Evolutionary conservation across 2,797 vertebrate genomes (phyloP).

Genomic region (Menidia menidia): DNA sequence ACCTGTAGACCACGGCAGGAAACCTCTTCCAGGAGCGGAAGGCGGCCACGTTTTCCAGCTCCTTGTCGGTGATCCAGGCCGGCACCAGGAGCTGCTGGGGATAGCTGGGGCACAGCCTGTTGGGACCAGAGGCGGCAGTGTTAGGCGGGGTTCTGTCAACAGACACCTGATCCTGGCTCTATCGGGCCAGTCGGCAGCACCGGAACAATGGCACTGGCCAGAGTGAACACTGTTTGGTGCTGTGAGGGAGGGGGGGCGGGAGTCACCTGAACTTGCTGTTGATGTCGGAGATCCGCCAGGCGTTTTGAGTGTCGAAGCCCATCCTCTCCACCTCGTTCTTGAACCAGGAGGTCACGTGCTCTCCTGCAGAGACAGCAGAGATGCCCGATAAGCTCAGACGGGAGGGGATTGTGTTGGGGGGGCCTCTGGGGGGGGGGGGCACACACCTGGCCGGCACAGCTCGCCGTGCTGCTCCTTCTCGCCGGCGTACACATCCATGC

Average conservation of each 20-base stretch:
- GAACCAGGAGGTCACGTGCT: conserved; percentile 95
- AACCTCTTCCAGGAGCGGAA: conserved; percentile 99
- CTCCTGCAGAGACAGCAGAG: conserved; percentile 82
- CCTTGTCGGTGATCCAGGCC: conserved; percentile 97
- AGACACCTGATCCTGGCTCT: conserved; percentile 70
- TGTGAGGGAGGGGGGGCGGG: conserved; percentile 45
- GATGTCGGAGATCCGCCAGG: conserved; percentile 98
- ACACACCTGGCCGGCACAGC: conserved; percentile 92
- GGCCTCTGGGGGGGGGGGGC: conserved; percentile 6
- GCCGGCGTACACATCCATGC: conserved; percentile 93
- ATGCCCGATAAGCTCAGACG: conserved; percentile 38
- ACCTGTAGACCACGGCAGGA: conserved; percentile 96
- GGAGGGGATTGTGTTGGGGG: not conserved
- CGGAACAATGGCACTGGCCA: conserved; percentile 59
- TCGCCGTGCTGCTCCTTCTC: conserved; percentile 97
- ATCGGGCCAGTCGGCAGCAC: conserved; percentile 48
- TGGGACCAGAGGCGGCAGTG: conserved; percentile 28
- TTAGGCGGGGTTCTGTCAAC: conserved; percentile 48
- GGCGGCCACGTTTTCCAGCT: conserved; percentile 94
- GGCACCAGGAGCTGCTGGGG: conserved; percentile 97
- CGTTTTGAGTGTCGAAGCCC: conserved; percentile 97
- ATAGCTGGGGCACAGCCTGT: conserved; percentile 95
- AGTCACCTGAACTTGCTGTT: conserved; percentile 96
- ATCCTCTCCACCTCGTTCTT: conserved; percentile 97
- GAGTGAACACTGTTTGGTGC: conserved; percentile 32